phyloP scores from a whole-genome alignment of 2,888 invertebrate species.

The Cotesia congregata region DNA sequence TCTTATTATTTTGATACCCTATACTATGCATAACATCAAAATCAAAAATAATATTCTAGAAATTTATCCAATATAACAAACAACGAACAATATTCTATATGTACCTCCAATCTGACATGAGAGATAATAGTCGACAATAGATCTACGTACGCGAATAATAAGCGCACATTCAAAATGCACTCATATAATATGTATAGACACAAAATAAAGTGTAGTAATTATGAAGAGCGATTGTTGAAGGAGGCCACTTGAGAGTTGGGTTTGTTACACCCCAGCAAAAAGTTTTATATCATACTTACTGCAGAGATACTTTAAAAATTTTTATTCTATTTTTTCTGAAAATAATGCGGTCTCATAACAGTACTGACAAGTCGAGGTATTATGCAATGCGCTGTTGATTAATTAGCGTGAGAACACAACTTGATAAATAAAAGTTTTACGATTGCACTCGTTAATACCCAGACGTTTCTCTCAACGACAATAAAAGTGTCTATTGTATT shows the following conservation, averaged over 20 bases:
- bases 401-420: slow-evolving; percentile 60
- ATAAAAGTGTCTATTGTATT: background rate
- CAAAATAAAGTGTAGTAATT: background rate
- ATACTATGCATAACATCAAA: background rate
- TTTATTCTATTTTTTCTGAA: background rate
- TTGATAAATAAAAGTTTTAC: slow-evolving; percentile 3
- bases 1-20: too few species aligned
- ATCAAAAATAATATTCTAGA: background rate
- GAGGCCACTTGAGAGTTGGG: slow-evolving; percentile 38
- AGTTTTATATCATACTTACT: slow-evolving; percentile 21
- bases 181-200: background rate
- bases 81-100: background rate
- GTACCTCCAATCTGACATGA: background rate
- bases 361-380: slow-evolving; percentile 39
- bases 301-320: background rate
- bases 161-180: slow-evolving; percentile 1
- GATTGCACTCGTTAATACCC: background rate
- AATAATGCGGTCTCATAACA: background rate
- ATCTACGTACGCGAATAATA: background rate
- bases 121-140: background rate
- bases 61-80: background rate
- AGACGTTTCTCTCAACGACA: background rate
- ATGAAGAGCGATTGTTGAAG: slow-evolving; percentile 13
- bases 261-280: slow-evolving; percentile 49
- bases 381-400: slow-evolving; percentile 58